Evolutionary conservation across 1,140 invertebrate genomes (phyloP).

Genomic region (Drosophila saltans): DNA sequence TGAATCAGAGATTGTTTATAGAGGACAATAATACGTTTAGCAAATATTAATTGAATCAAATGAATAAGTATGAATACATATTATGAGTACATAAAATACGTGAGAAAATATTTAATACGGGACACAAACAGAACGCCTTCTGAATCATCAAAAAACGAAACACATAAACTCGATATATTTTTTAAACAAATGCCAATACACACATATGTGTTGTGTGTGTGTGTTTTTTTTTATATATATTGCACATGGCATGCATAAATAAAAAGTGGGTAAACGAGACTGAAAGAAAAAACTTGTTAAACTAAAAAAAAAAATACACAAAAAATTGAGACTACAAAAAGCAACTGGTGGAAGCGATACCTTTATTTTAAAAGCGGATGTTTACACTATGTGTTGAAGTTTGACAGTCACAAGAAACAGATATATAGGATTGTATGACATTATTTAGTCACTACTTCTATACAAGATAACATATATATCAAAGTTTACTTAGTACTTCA

Average conservation of each 20-base stretch:
- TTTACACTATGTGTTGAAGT: too few species aligned
- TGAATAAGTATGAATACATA: not conserved
- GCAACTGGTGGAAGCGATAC: constrained; percentile 43
- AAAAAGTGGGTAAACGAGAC: constrained; percentile 24
- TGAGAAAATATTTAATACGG: constrained; percentile 24
- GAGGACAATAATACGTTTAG: not conserved
- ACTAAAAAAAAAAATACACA: constrained; percentile 30
- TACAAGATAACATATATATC: too few species aligned
- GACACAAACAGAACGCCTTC: not conserved
- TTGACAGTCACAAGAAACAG: too few species aligned
- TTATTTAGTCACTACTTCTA: too few species aligned
- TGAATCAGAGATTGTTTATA: not conserved
- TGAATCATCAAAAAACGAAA: constrained; percentile 21
- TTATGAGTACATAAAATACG: constrained; percentile 15
- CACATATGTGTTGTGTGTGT: constrained; percentile 10
- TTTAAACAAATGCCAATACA: not conserved
- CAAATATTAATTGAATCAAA: constrained; percentile 18
- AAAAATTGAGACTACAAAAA: constrained; percentile 30
- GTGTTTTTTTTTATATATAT: not conserved
- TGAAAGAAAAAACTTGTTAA: constrained; percentile 63
- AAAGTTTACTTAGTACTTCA: too few species aligned
- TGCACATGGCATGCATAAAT: constrained; percentile 5
- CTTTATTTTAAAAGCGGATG: too few species aligned
- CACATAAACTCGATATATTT: constrained; percentile 13
- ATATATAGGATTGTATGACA: too few species aligned